These are phyloP conservation scores for Dasyprocta punctata DNA, from an alignment of 2,113 vertebrate species.

Conservation along the genomic window DNA sequence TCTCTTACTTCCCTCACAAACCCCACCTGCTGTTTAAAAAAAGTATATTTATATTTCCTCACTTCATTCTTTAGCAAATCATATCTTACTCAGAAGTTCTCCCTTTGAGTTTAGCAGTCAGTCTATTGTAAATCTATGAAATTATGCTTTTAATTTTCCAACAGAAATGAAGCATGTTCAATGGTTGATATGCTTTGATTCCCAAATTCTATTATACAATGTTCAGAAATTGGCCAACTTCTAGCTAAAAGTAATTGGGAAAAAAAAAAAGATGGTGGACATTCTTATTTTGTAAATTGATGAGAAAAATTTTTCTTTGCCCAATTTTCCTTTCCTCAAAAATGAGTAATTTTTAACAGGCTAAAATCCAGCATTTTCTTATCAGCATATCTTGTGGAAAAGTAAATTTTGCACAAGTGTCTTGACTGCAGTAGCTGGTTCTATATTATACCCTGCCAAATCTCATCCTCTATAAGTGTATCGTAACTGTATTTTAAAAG, in stretches of 20 bases:
- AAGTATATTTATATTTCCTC: background rate
- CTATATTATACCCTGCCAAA: background rate
- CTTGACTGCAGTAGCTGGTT: background rate
- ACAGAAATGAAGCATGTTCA: background rate
- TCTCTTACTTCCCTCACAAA: background rate
- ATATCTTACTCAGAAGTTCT: background rate
- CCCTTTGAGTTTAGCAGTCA: background rate
- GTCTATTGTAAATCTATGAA: background rate
- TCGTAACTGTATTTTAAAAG: background rate
- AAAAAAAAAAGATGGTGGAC: background rate
- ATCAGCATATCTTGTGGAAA: background rate
- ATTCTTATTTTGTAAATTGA: background rate
- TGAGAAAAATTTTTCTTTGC: background rate
- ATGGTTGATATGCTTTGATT: background rate
- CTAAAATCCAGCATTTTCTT: background rate
- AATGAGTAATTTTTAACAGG: background rate
- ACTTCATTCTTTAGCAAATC: background rate
- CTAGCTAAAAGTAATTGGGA: background rate
- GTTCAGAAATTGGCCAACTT: background rate
- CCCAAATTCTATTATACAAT: background rate
- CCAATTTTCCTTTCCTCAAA: background rate
- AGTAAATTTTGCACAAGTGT: background rate
- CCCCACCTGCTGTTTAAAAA: background rate
- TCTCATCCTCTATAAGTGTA: background rate
- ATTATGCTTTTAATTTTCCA: background rate